Evolutionary conservation across 1,140 invertebrate species (phyloP), one percentile per base, ranked within the genome.

Genomic region (Drosophila bocqueti): DNA sequence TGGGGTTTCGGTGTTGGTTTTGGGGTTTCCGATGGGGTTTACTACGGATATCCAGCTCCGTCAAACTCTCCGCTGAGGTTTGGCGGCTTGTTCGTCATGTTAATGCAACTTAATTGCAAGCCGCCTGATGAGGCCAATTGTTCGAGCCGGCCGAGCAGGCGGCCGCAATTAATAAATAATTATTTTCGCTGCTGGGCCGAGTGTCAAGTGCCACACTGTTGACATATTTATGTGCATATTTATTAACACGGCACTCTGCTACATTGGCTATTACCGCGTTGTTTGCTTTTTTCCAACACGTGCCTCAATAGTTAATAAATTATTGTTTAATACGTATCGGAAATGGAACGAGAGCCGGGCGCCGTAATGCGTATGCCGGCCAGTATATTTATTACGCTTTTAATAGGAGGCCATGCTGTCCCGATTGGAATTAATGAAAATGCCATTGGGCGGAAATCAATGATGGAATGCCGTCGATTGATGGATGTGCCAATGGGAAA

Each of bases 141-240:
- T 89, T 81, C 81, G 45, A 24, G 16, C 42, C 64, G 50, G 31
- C 26, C 47, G 26, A 54, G 55, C 65, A 68, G 81, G 68, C 65
- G 76, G 76, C 74, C 85, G 74, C 76, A 85, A 90, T 84, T 83
- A 92, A 90, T 91, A 92, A 90, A 85, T 90, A 77, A 89, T 89
- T 89, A 89, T 79, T 76, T 79, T 81, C 52, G 54, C 34, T 79
- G 46, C 54, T 18, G 58, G 31, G 58, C 42, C 68, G 62, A 83
- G 63, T 79, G 84, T 47, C 80, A 77, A 83, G 64, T 77, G 79
- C 60, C 83, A 60, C 69, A 80, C 65, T 83, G 83, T 87, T 72
- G 68, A 83, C 76, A 83, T 83, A 82, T 83, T 86, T 83, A 83
- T 87, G 76, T 68, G 64, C 63, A 79, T 74, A 89, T 83, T 87